phyloP scores from a whole-genome alignment of 2,113 vertebrate species.

The Gymnobelideus leadbeateri region DNA sequence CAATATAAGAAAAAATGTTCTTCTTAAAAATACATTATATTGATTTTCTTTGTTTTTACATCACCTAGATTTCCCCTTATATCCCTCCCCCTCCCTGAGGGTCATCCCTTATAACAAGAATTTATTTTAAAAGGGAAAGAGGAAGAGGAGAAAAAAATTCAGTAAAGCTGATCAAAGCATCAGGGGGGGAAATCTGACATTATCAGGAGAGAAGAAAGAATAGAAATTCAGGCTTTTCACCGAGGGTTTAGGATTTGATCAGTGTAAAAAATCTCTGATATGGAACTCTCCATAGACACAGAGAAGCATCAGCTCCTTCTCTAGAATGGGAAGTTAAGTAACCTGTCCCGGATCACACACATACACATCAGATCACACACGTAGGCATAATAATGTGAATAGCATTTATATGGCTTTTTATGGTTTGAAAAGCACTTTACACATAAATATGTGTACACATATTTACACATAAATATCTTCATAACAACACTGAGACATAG shows the following conservation, averaged over 20 bases:
- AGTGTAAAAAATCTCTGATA: not conserved
- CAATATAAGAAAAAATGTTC: not conserved
- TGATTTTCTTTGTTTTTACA: not conserved
- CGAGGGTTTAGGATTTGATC: not conserved
- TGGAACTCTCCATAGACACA: too few relatives aligned
- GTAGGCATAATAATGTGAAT: not conserved
- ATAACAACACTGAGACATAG: not conserved
- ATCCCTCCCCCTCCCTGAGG: not conserved
- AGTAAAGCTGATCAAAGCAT: not conserved
- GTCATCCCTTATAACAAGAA: not conserved
- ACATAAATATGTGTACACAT: not conserved
- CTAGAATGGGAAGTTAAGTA: not conserved
- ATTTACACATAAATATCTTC: not conserved
- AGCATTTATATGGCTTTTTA: not conserved
- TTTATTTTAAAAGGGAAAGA: not conserved
- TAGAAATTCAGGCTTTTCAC: not conserved
- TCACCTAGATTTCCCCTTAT: not conserved
- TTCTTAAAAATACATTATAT: not conserved
- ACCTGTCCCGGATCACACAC: not conserved
- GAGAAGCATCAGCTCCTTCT: not conserved
- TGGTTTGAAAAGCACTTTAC: not conserved
- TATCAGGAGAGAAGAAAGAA: not conserved
- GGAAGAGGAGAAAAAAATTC: not conserved
- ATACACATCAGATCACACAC: too few relatives aligned
- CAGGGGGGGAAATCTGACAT: not conserved